Evolutionary conservation across 2,888 invertebrate species (phyloP).

Genomic region (Leucophora obtusa): DNA sequence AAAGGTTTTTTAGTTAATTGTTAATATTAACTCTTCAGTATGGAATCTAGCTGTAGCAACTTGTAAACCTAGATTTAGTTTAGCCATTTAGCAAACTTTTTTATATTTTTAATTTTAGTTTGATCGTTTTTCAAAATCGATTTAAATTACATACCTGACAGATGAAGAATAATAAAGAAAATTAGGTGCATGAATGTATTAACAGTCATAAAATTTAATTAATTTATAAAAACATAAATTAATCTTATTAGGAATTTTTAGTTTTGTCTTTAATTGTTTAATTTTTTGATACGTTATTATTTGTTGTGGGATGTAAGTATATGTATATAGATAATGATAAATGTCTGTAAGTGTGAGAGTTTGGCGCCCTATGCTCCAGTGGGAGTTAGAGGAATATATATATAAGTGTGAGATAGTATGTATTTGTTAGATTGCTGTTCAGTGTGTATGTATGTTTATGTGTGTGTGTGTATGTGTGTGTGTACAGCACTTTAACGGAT

Average conservation of each 20-base stretch:
- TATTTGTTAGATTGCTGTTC: background rate
- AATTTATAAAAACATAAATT: slow-evolving; percentile 3
- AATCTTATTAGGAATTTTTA: background rate
- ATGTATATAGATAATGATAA: background rate
- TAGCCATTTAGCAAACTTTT: background rate
- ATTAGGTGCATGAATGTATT: background rate
- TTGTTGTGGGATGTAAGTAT: background rate
- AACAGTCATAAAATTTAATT: background rate
- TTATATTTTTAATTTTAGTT: too few relatives aligned
- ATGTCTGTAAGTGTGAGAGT: background rate
- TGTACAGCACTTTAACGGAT: background rate
- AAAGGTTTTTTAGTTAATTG: too few relatives aligned
- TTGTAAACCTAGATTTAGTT: too few relatives aligned
- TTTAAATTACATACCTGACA: background rate
- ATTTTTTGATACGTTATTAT: slow-evolving; percentile 3
- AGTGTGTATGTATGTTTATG: too few relatives aligned
- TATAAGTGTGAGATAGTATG: background rate
- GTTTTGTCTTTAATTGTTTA: background rate
- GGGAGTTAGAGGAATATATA: too few relatives aligned
- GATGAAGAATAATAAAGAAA: background rate
- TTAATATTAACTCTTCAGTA: too few relatives aligned
- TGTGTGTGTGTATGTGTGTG: too few relatives aligned
- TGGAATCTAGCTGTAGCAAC: too few relatives aligned
- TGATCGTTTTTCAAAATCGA: background rate
- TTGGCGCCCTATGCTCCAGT: too few relatives aligned